phyloP scores from a whole-genome alignment of 2,113 vertebrate species.

The Aepyceros melampus region DNA sequence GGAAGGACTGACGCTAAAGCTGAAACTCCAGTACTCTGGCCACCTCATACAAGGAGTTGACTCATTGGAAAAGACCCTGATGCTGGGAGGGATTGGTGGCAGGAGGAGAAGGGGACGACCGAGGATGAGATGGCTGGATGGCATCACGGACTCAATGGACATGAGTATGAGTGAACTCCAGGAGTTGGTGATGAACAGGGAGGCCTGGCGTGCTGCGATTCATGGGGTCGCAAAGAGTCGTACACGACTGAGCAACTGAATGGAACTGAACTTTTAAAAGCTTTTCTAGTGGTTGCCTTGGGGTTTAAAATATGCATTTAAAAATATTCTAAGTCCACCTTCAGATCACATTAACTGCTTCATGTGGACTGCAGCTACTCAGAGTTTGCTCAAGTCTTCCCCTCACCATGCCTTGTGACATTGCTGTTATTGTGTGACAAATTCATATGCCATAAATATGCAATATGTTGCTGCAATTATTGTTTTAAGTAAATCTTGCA shows the following conservation, averaged over 20 bases:
- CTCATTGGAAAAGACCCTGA: too few species aligned
- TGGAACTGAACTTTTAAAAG: neutral
- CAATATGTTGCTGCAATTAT: neutral
- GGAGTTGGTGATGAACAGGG: too few species aligned
- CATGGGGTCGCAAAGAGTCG: too few species aligned
- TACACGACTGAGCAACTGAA: too few species aligned
- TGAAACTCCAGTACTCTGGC: too few species aligned
- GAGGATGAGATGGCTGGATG: too few species aligned
- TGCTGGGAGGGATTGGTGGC: too few species aligned
- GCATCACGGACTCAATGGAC: too few species aligned
- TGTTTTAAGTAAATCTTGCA: neutral
- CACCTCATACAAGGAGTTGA: too few species aligned
- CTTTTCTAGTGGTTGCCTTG: neutral
- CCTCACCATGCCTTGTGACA: neutral
- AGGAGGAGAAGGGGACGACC: too few species aligned
- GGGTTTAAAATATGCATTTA: neutral
- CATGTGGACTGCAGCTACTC: neutral
- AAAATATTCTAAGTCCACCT: neutral
- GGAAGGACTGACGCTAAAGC: too few species aligned
- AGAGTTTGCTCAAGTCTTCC: neutral
- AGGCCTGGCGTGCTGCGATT: rapidly evolving
- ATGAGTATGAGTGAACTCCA: too few species aligned
- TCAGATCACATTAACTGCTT: neutral
- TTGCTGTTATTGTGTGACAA: neutral
- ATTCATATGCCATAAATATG: neutral